Base-by-base conservation (phyloP, 1,140 invertebrate species). In the Caenorhabditis brenneri region DNA sequence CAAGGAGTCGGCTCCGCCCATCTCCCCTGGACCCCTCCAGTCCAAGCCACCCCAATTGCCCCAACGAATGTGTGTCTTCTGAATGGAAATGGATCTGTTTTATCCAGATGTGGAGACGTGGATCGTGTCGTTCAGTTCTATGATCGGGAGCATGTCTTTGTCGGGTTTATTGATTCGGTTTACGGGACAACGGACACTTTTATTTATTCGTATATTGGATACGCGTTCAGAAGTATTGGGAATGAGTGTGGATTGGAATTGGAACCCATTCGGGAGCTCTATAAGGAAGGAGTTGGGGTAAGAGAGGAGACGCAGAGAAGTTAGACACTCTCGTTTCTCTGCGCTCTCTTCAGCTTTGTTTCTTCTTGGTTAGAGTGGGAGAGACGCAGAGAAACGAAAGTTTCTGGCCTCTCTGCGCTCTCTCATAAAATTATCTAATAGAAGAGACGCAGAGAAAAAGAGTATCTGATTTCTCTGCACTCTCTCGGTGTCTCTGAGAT, bases 51-150 rank as follows among this genome's bases (percentile, higher is more conserved):
- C 36, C 58, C 58, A 19, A 65, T 65, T 36, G 7, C 33, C 16
- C 58, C 58, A 16, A 65, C 58, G 5, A 65, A 65, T 65, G 58
- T 65, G 33, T 65, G 58, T 65, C 58, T 65, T 65, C 16, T 65
- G 15, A 36, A 22, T 36, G 58, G 58, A 19, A 65, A 65, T 36
- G 2, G 15, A 27, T 33, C 58, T 0, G n/a, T 33, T 33, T 19
- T 65, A 4, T 33, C 29, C 7, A 33, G 16, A 19, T 65, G 58
- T 36, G 58, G 58, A 65, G 10, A 33, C 12, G 31, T 65, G 7
- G 58, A 65, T 65, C 58, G 31, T 10, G 19, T 65, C 0, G 29
- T 65, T 65, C 58, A 65, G 36, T 65, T 65, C 29, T 65, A 27
- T 19, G 58, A 65, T 19, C 19, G 36, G 15, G 36, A 29, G 6